Evolutionary conservation across 2,888 invertebrate genomes (phyloP).

Genomic region (Peribatodes rhomboidaria): DNA sequence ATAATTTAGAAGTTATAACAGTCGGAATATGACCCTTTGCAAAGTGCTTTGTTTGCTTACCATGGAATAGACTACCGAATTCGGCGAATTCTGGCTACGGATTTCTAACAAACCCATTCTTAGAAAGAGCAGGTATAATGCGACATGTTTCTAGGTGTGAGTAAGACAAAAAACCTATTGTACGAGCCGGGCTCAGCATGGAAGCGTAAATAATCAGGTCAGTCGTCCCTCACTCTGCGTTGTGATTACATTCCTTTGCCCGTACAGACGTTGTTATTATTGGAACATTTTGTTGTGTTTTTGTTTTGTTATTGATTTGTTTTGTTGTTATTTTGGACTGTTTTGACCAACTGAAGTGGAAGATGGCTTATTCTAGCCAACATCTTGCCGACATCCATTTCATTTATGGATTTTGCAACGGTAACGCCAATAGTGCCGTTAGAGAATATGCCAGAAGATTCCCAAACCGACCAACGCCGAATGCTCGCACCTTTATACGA

Average conservation of each 20-base stretch:
- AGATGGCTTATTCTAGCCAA: conserved; percentile 5
- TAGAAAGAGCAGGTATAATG: not conserved
- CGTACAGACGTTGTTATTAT: conserved; percentile 1
- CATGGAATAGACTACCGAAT: too few species aligned
- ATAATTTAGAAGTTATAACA: too few species aligned
- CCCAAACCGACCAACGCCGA: conserved; percentile 40
- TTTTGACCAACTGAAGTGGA: conserved; percentile 8
- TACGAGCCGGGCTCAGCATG: not conserved
- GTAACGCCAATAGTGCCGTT: conserved; percentile 25
- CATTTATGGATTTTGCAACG: conserved; percentile 23
- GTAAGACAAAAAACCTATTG: not conserved
- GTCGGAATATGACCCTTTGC: too few species aligned
- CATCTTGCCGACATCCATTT: conserved; percentile 11
- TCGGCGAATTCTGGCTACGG: not conserved
- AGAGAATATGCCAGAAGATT: conserved; percentile 31
- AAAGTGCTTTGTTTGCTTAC: too few species aligned
- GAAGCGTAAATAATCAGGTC: not conserved
- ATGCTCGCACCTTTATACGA: conserved; percentile 35
- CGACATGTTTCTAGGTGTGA: not conserved
- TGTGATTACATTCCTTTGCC: conserved; percentile 4
- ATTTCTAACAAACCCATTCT: not conserved
- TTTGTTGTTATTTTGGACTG: conserved; percentile 8
- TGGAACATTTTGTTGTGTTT: not conserved
- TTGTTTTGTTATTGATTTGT: too few species aligned
- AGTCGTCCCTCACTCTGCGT: conserved; percentile 7